phyloP scores from a whole-genome alignment of 2,888 invertebrate genomes.

The Osmoderma eremita region DNA sequence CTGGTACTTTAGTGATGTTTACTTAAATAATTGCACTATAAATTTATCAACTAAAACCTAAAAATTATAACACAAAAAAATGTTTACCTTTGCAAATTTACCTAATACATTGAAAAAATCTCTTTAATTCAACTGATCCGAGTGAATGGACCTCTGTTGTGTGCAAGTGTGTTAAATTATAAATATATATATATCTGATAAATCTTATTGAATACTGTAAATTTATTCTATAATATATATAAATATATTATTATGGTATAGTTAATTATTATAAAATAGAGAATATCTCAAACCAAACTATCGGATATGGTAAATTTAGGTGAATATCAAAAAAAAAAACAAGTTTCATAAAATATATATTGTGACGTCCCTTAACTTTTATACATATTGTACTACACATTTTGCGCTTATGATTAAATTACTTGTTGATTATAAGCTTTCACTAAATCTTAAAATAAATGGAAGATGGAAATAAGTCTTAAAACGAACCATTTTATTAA shows the following conservation, averaged over 20 bases:
- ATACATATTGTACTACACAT: conserved; percentile 56
- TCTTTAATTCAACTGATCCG: conserved; percentile 45
- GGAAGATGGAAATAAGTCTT: conserved; percentile 24
- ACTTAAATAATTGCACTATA: too few species aligned
- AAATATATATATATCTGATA: conserved; percentile 55
- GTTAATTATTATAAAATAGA: conserved; percentile 58
- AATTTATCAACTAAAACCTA: not conserved
- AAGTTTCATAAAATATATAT: conserved; percentile 54
- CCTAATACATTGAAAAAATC: conserved; percentile 47
- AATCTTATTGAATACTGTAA: conserved; percentile 64
- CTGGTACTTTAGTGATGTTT: too few species aligned
- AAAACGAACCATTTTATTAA: conserved; percentile 46
- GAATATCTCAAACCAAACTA: conserved; percentile 59
- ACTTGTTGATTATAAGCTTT: conserved; percentile 45
- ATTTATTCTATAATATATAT: conserved; percentile 64
- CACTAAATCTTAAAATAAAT: conserved; percentile 38
- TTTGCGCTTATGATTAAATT: conserved; percentile 45
- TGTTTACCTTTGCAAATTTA: conserved; percentile 11
- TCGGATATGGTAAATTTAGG: conserved; percentile 54
- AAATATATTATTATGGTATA: conserved; percentile 62
- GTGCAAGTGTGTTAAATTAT: conserved; percentile 62
- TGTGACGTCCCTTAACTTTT: conserved; percentile 64
- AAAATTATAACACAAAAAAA: not conserved
- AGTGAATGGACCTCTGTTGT: conserved; percentile 62
- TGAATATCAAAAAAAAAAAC: conserved; percentile 54